These are phyloP conservation scores for Euzophera pinguis DNA, from an alignment of 2,888 invertebrate genomes.

Conservation along the genomic window DNA sequence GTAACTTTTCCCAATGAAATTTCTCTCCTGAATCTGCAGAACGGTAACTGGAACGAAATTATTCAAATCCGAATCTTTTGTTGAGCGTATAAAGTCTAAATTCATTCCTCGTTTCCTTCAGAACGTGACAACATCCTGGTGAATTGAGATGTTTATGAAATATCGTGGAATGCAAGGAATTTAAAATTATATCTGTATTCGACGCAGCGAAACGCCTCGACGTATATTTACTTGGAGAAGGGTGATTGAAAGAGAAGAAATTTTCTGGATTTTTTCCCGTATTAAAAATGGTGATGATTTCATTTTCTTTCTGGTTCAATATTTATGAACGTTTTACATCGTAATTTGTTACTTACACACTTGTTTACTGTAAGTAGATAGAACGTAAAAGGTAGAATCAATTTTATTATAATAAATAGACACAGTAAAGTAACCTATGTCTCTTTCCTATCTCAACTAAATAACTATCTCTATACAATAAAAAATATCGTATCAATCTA, in stretches of 20 bases:
- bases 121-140: conserved; percentile 22
- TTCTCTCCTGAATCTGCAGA: conserved; percentile 34
- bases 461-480: too few species aligned
- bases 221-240: conserved; percentile 14
- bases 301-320: neutral
- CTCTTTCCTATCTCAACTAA: too few species aligned
- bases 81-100: conserved; percentile 20
- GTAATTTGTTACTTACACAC: too few species aligned
- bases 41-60: neutral
- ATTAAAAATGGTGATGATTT: neutral
- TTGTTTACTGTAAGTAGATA: too few species aligned
- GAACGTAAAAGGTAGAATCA: too few species aligned
- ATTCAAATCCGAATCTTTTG: conserved; percentile 8
- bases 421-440: too few species aligned
- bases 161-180: conserved; percentile 28
- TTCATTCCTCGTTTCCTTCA: conserved; percentile 10
- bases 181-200: conserved; percentile 22
- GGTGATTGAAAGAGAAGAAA: conserved; percentile 6
- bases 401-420: too few species aligned
- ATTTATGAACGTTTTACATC: neutral
- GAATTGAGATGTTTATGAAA: conserved; percentile 37
- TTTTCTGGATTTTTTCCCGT: neutral
- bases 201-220: conserved; percentile 1
- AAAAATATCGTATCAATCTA: too few species aligned
- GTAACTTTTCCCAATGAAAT: conserved; percentile 32